Conservation (phyloP, 2,888 invertebrate species). For the Chaetogeoica ovagalla region DNA sequence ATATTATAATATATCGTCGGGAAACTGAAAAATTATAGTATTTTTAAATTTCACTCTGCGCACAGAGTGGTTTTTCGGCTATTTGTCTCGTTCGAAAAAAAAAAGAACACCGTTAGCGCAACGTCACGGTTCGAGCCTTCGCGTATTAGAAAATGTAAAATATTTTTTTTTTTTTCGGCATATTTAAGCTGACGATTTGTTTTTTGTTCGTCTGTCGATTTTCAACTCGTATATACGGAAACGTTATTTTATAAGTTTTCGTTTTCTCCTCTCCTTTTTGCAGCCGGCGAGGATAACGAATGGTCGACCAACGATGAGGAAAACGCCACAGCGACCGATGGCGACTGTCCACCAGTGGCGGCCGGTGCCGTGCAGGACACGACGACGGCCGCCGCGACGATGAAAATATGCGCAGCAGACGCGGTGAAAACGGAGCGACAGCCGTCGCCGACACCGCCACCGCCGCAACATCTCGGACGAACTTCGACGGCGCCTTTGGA, state of each 20-base stretch:
- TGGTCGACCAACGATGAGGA: constrained; percentile 55
- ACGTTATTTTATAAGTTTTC: not conserved
- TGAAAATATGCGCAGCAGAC: constrained; percentile 7
- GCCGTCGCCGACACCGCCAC: constrained; percentile 54
- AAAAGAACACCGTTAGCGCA: no score
- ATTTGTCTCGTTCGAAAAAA: no score
- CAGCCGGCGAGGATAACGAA: constrained; percentile 57
- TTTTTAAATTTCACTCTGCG: no score
- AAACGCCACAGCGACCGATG: constrained; percentile 35
- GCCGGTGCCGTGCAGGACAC: constrained; percentile 31
- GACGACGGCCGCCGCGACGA: constrained; percentile 4
- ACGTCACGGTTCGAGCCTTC: no score
- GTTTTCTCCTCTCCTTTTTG: constrained; percentile 23
- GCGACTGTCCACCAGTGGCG: constrained; percentile 50
- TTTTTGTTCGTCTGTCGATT: no score
- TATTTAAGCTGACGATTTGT: no score
- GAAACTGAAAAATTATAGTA: no score
- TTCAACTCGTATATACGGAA: no score
- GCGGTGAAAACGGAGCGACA: constrained; percentile 18
- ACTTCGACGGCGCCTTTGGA: constrained; percentile 50
- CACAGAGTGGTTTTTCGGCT: no score
- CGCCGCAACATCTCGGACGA: constrained; percentile 55
- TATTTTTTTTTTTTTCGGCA: no score
- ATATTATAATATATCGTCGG: no score
- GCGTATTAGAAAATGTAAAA: no score